Conservation (phyloP, 2,113 vertebrate genomes). For the Melozone crissalis region DNA sequence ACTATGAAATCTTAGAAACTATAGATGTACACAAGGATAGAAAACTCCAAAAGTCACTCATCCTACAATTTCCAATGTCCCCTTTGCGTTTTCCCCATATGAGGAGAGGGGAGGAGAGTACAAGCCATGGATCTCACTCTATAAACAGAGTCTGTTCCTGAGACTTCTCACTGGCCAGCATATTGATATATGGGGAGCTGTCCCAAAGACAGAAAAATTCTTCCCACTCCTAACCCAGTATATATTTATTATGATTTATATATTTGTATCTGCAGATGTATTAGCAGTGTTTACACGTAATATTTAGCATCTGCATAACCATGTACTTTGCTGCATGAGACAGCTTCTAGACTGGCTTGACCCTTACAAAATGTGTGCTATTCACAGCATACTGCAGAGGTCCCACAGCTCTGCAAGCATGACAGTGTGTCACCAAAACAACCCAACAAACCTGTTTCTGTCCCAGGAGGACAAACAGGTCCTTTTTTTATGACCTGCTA, state of each 20-base stretch:
- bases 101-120: neutral
- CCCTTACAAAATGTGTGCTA: neutral
- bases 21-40: neutral
- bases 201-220: neutral
- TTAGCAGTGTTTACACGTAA: neutral
- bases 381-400: neutral
- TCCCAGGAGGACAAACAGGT: neutral
- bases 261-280: neutral
- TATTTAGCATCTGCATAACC: neutral
- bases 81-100: neutral
- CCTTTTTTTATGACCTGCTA: neutral
- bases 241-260: neutral
- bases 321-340: neutral
- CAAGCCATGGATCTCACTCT: neutral
- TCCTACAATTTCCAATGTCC: neutral
- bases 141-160: neutral
- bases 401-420: neutral
- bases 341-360: neutral
- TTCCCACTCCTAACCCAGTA: neutral
- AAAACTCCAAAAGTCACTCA: neutral
- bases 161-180: neutral
- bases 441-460: neutral
- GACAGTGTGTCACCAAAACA: neutral
- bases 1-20: neutral
- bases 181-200: neutral